Conservation (phyloP, 2,888 invertebrate species). For the Coelinius sp. region DNA sequence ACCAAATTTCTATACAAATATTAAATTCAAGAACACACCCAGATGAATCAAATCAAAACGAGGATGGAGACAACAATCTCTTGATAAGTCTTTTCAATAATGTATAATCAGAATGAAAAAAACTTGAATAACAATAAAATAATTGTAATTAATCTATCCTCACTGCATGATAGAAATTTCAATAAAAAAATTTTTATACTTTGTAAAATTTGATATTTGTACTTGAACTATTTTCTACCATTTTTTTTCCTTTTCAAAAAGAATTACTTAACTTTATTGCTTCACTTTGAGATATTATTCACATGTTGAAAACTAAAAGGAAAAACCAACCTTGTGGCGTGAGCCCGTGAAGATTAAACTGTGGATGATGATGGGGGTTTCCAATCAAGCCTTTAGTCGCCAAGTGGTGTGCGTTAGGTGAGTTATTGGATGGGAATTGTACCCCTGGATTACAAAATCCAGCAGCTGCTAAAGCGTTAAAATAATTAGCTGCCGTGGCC, state of each 20-base stretch:
- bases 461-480: constrained; percentile 80
- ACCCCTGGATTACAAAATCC: constrained; percentile 73
- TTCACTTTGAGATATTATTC: too few species aligned
- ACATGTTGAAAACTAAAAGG: too few species aligned
- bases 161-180: background rate
- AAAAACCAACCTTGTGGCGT: constrained; percentile 65
- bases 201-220: too few species aligned
- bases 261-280: too few species aligned
- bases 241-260: too few species aligned
- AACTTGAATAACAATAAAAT: background rate
- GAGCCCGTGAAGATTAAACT: constrained; percentile 66
- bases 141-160: background rate
- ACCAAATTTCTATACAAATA: background rate
- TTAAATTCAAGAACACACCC: background rate
- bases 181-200: background rate
- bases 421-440: constrained; percentile 73
- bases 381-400: constrained; percentile 62
- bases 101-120: background rate
- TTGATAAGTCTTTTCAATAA: background rate
- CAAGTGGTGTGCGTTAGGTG: constrained; percentile 73
- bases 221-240: too few species aligned
- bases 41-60: background rate
- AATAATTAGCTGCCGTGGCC: constrained; percentile 73
- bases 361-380: constrained; percentile 66
- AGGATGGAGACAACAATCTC: background rate